Base-by-base conservation (phyloP, 2,113 vertebrate genomes). In the Tragelaphus buxtoni region DNA sequence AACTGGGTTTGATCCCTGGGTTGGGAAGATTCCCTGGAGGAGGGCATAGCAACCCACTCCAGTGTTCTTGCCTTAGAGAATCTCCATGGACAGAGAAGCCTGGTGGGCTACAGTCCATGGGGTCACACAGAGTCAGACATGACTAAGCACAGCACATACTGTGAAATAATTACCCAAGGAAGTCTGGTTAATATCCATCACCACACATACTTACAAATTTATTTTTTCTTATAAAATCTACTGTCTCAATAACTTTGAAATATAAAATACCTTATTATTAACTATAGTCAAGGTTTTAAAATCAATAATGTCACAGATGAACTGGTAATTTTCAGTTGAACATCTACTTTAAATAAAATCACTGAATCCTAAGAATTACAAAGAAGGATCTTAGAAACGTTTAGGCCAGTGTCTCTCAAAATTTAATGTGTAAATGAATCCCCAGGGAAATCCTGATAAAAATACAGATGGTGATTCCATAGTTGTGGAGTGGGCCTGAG, bases 301-400 rank as follows among this genome's bases (percentile, higher is more conserved):
- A 85, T n/a, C 65, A 32, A 93, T 77, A 47, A 81, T 72, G 51
- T 84, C 26, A 49, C 49, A 30, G 47, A 72, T 28, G 17, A 95
- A 88, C 42, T 80, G n/a, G 17, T 72, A 49, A 74, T 92, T 97
- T 92, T 79, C 82, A 88, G 88, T 32, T 95, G 83, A 28, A 4
- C n/a, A 65, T 72, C 11, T 13, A 83, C 24, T 77, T 93, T 83
- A 90, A 94, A 87, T 55, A 92, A 90, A 97, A 92, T 49, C 32
- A 76, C 2, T 65, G 26, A 45, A 45, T 61, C 47, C 79, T 77
- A 90, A 88, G 74, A 93, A 89, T 84, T 76, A 85, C 18, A 30
- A 60, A 80, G 51, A 94, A n/a, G 9, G 35, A 92, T 87, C 55
- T 76, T 86, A 82, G 32, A 88, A 80, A 88, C 35, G 85, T 14